phyloP scores from a whole-genome alignment of 2,113 vertebrate species.

The Leptobrachium leishanense region DNA sequence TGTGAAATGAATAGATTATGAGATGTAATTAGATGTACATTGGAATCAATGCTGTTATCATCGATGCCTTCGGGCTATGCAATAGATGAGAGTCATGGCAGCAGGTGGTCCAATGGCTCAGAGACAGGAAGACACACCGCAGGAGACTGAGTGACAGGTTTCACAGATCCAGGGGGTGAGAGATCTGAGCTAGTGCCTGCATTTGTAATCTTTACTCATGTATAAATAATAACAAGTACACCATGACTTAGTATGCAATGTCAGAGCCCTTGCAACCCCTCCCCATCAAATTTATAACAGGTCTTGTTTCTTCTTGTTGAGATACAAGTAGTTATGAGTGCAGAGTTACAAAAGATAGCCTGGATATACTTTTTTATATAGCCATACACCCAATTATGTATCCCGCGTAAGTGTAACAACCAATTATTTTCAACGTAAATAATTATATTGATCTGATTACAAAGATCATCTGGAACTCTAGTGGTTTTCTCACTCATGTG shows the following conservation, averaged over 20 bases:
- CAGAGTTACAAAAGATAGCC: not conserved
- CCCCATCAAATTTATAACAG: constrained; percentile 45
- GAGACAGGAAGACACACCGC: constrained; percentile 84
- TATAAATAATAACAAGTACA: constrained; percentile 85
- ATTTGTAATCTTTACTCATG: constrained; percentile 86
- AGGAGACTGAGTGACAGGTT: constrained; percentile 87
- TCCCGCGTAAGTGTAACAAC: not conserved
- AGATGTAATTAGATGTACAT: constrained; percentile 99
- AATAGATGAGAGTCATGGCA: constrained; percentile 84
- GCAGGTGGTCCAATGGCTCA: constrained; percentile 85
- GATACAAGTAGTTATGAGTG: constrained; percentile 36
- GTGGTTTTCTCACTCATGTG: no score
- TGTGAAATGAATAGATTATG: constrained; percentile 99
- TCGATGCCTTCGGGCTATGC: constrained; percentile 88
- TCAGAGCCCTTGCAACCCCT: constrained; percentile 70
- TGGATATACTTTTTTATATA: not conserved
- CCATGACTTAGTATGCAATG: constrained; percentile 81
- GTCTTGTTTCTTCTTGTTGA: constrained; percentile 34
- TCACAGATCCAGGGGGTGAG: constrained; percentile 82
- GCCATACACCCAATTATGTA: constrained; percentile 22
- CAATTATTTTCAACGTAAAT: constrained; percentile 19
- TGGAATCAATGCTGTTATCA: constrained; percentile 97
- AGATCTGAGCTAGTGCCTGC: constrained; percentile 83
- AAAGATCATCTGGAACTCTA: no score
- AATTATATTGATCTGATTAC: not conserved